Evolutionary conservation across 2,797 vertebrate species (phyloP), one percentile per base, ranked within the genome.

Genomic region (Aldrovandia affinis): DNA sequence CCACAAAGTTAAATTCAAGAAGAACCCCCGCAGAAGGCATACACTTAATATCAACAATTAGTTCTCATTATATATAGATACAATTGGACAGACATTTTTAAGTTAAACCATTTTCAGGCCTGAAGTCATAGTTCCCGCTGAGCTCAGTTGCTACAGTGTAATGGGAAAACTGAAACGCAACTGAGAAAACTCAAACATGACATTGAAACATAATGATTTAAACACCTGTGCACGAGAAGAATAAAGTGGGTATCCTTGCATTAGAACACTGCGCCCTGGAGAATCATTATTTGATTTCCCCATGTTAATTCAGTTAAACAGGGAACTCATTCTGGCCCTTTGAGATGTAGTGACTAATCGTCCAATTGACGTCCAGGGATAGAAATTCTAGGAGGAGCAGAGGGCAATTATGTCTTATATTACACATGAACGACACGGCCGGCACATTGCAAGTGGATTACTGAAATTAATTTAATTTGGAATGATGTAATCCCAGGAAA

Each of bases 231-330:
- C 78, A 65, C 25, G 42, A 57, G 86, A 80, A 82, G 86, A 87
- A 83, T 83, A 89, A 87, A 88, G 86, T 89, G 88, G 88, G 86
- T 91, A 85, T 88, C 85, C 88, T 88, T 91, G 89, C 82, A 77
- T 85, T 86, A 86, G 88, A 88, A 88, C 89, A 89, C 85, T 89
- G 88, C 86, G 89, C 89, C 90, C 91, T 91, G 88, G 89, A 89
- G 88, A 86, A 90, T 88, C 85, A 88, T 89, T 90, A 88, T 85
- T 84, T 87, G 87, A 88, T 89, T 88, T 89, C 88, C 90, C 90
- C 89, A 89, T 90, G 89, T 90, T 90, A 91, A 89, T 84, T 88
- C 84, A 82, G 89, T 89, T 90, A 88, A 89, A 87, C 88, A 91
- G 87, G 87, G 87, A 84, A 83, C 87, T 89, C 88, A 89, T 89